Conservation (phyloP, 2,113 vertebrate genomes). For the Forbesichthys papilliferus region DNA sequence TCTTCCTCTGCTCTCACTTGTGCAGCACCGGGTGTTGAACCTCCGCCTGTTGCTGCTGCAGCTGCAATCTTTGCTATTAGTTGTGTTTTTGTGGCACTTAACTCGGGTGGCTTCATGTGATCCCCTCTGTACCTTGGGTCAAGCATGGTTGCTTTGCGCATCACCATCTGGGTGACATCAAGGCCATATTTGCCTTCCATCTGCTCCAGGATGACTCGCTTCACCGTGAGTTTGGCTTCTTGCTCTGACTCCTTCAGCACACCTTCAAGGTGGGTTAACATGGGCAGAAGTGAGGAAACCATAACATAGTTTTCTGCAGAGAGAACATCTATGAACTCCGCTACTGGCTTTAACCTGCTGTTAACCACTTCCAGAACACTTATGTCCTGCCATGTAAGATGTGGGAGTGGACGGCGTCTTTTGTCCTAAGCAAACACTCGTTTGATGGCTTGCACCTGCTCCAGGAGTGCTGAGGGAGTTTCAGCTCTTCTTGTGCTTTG, state of each 20-base stretch:
- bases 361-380: background rate
- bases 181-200: conserved; percentile 3
- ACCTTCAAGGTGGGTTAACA: conserved; percentile 4
- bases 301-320: background rate
- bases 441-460: conserved; percentile 4
- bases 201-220: conserved; percentile 4
- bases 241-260: conserved; percentile 5
- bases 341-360: background rate
- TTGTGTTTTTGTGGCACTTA: background rate
- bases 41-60: background rate
- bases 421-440: background rate
- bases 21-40: background rate
- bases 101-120: conserved; percentile 6
- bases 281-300: conserved; percentile 6
- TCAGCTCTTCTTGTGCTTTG: background rate
- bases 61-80: background rate
- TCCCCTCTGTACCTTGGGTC: conserved; percentile 10
- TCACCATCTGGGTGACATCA: background rate
- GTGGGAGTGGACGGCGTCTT: background rate
- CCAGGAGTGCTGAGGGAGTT: conserved; percentile 4
- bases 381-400: conserved; percentile 3
- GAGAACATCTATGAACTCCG: background rate
- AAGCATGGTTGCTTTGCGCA: conserved; percentile 1
- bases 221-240: background rate
- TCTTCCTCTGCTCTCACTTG: background rate